phyloP scores from a whole-genome alignment of 2,797 vertebrate species.

The Lates japonicus region DNA sequence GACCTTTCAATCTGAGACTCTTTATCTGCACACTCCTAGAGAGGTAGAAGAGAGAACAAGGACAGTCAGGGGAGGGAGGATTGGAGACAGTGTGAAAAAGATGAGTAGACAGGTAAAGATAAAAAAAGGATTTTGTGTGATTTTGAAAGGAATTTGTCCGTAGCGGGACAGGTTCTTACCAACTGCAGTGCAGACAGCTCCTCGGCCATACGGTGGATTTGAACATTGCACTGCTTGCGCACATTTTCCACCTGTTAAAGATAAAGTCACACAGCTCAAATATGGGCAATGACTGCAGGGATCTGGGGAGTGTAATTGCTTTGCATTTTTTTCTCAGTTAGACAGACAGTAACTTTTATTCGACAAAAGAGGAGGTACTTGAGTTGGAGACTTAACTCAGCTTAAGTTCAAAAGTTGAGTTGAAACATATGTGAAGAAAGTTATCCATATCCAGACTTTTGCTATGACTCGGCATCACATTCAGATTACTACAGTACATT shows the following conservation, averaged over 20 bases:
- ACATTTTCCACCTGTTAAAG: conserved; percentile 89
- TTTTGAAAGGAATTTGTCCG: conserved; percentile 32
- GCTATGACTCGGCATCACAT: neutral
- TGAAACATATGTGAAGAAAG: neutral
- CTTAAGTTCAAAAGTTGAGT: neutral
- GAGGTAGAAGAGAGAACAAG: conserved; percentile 17
- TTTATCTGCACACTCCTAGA: conserved; percentile 93
- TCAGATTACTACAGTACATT: neutral
- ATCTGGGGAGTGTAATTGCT: conserved; percentile 11
- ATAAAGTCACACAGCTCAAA: conserved; percentile 38
- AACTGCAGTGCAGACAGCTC: conserved; percentile 92
- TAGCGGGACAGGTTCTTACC: conserved; percentile 81
- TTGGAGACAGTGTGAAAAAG: conserved; percentile 14
- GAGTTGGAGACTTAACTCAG: neutral
- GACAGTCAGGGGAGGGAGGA: neutral
- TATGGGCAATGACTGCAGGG: conserved; percentile 6
- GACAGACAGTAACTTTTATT: conserved; percentile 7
- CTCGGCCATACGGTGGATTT: conserved; percentile 90
- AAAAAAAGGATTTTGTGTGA: conserved; percentile 32
- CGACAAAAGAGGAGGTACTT: conserved; percentile 2
- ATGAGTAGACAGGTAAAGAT: conserved; percentile 20
- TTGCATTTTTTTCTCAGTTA: conserved; percentile 12
- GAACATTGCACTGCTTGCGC: conserved; percentile 90
- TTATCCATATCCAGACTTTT: neutral
- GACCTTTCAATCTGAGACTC: conserved; percentile 90